Evolutionary conservation across 2,797 vertebrate genomes (phyloP).

Genomic region (Acanthurus tractus): DNA sequence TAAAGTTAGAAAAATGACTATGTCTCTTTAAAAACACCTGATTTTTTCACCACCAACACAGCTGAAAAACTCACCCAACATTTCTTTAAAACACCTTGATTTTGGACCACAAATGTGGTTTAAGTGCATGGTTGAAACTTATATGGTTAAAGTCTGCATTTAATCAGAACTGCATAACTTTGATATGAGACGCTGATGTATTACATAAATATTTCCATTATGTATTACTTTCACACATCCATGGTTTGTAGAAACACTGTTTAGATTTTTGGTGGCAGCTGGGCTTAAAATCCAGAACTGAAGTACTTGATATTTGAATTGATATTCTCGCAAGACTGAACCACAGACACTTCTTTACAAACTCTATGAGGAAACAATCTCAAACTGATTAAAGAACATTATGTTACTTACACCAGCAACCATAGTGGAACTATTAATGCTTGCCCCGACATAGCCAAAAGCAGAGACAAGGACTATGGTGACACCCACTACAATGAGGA

Average conservation of each 20-base stretch:
- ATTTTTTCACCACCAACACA: too few species aligned
- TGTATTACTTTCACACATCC: too few species aligned
- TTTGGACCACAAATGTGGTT: background rate
- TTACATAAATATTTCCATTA: too few species aligned
- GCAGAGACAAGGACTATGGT: slow-evolving; percentile 39
- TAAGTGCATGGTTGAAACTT: too few species aligned
- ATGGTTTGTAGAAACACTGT: too few species aligned
- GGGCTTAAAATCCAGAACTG: background rate
- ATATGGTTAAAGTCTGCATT: too few species aligned
- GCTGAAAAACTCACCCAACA: background rate
- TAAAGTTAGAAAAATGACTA: too few species aligned
- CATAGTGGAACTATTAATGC: slow-evolving; percentile 27
- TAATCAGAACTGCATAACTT: too few species aligned
- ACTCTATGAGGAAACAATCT: background rate
- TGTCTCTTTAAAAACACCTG: too few species aligned
- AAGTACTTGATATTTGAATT: background rate
- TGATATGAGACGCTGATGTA: too few species aligned
- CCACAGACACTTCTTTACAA: background rate
- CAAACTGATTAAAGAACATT: background rate
- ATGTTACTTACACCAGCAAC: slow-evolving; percentile 55
- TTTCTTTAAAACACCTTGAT: background rate
- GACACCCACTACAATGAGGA: slow-evolving; percentile 56
- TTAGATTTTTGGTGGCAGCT: too few species aligned
- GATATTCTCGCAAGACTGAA: background rate
- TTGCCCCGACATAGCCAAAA: slow-evolving; percentile 52